These are phyloP conservation scores for Arnoldichthys spilopterus DNA, from an alignment of 2,797 vertebrate species.

Conservation along the genomic window DNA sequence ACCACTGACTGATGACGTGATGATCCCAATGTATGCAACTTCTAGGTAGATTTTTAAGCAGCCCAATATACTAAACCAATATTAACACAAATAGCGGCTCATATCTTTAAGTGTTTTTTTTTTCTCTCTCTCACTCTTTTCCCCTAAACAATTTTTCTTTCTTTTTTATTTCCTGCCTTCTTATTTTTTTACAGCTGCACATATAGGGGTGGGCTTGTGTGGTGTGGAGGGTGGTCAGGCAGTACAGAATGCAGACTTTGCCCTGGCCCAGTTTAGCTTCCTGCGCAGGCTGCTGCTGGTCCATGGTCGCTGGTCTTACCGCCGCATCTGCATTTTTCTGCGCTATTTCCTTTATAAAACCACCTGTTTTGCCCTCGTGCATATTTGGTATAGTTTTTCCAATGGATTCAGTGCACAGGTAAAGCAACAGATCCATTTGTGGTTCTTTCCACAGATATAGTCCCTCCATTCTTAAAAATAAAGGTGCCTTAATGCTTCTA, in stretches of 20 bases:
- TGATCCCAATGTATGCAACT: too few species aligned
- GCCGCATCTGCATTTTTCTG: slow-evolving; percentile 86
- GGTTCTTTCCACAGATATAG: neutral
- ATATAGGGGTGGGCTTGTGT: slow-evolving; percentile 88
- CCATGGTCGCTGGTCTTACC: slow-evolving; percentile 92
- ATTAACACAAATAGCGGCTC: neutral
- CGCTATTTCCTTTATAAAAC: slow-evolving; percentile 93
- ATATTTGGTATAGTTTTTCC: slow-evolving; percentile 91
- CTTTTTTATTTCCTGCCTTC: too few species aligned
- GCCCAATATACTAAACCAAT: too few species aligned
- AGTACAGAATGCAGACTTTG: slow-evolving; percentile 89
- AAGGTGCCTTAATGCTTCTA: too few species aligned
- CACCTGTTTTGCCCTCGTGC: slow-evolving; percentile 81
- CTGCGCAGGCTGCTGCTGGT: slow-evolving; percentile 88
- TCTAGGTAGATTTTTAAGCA: too few species aligned
- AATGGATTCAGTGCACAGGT: slow-evolving; percentile 92
- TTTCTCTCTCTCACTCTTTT: neutral
- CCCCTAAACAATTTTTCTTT: neutral
- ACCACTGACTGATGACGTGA: too few species aligned
- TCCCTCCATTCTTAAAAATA: neutral
- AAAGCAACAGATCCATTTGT: slow-evolving; percentile 30
- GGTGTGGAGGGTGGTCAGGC: slow-evolving; percentile 92
- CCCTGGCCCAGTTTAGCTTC: slow-evolving; percentile 88
- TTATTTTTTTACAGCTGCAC: slow-evolving; percentile 80
- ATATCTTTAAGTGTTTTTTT: neutral